phyloP scores from a whole-genome alignment of 2,888 invertebrate species.

The Idaea biselata region DNA sequence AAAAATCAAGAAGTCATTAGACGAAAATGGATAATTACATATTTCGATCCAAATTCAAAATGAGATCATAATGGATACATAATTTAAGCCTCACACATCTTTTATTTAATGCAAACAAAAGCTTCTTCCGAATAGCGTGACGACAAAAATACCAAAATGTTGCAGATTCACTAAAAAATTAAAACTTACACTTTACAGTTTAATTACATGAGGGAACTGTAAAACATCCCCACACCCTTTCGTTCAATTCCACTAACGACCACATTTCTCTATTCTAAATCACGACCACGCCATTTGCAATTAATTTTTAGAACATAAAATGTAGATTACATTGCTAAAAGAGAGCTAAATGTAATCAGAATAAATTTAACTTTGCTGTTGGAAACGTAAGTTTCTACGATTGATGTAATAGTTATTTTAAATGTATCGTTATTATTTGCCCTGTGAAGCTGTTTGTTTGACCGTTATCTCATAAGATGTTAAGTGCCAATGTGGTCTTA shows the following conservation, averaged over 20 bases:
- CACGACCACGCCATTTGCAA: constrained; percentile 68
- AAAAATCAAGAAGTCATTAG: too few species aligned
- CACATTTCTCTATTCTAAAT: constrained; percentile 70
- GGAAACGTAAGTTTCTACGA: not conserved
- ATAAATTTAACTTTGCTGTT: constrained; percentile 1
- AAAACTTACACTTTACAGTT: constrained; percentile 40
- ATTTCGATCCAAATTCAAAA: too few species aligned
- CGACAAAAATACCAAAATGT: not conserved
- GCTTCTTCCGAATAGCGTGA: too few species aligned
- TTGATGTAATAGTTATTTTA: not conserved
- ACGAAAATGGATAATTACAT: too few species aligned
- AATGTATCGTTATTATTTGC: too few species aligned
- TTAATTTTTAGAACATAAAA: constrained; percentile 68
- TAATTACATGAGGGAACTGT: constrained; percentile 64
- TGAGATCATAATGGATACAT: too few species aligned
- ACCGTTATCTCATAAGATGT: too few species aligned
- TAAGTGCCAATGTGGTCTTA: too few species aligned
- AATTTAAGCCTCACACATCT: too few species aligned
- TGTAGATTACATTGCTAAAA: constrained; percentile 37
- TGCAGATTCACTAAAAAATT: not conserved
- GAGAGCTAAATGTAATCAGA: constrained; percentile 2
- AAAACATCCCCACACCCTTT: constrained; percentile 56
- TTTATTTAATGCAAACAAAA: too few species aligned
- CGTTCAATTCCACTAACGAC: constrained; percentile 72
- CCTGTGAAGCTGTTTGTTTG: too few species aligned